Conservation (phyloP, 2,888 invertebrate species). For the Lasioglossum pauxillum region DNA sequence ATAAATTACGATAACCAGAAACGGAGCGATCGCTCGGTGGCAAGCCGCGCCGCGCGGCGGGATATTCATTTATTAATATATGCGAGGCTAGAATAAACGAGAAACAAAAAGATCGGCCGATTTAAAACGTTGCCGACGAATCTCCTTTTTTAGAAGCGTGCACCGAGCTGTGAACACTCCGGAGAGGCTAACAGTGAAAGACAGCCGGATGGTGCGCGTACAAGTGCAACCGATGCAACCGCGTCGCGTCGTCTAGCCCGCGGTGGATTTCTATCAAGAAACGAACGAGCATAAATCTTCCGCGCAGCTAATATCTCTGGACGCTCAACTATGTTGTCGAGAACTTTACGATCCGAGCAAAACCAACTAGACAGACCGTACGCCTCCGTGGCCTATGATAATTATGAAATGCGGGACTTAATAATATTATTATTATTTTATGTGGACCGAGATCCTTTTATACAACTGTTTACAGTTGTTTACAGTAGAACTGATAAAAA, state of each 20-base stretch:
- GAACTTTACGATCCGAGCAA: neutral
- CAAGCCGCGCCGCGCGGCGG: neutral
- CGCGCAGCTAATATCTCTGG: neutral
- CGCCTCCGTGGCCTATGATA: neutral
- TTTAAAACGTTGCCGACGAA: neutral
- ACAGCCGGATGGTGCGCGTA: neutral
- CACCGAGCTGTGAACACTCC: neutral
- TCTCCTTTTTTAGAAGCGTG: neutral
- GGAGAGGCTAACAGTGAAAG: neutral
- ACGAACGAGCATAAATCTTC: neutral
- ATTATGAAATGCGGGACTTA: neutral
- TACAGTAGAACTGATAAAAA: too few species aligned
- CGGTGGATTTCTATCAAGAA: neutral
- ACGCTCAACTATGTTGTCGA: constrained; percentile 8
- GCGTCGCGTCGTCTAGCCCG: neutral
- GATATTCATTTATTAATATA: constrained; percentile 6
- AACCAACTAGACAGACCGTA: neutral
- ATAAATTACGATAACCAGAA: constrained; percentile 47
- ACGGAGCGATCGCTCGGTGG: constrained; percentile 11
- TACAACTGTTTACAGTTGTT: too few species aligned
- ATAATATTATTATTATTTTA: neutral
- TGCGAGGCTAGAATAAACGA: neutral
- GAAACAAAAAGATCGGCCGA: neutral
- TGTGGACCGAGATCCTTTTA: too few species aligned
- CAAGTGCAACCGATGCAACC: constrained; percentile 2